Conservation (phyloP, 2,113 vertebrate genomes). For the Mesoclemmys tuberculata region DNA sequence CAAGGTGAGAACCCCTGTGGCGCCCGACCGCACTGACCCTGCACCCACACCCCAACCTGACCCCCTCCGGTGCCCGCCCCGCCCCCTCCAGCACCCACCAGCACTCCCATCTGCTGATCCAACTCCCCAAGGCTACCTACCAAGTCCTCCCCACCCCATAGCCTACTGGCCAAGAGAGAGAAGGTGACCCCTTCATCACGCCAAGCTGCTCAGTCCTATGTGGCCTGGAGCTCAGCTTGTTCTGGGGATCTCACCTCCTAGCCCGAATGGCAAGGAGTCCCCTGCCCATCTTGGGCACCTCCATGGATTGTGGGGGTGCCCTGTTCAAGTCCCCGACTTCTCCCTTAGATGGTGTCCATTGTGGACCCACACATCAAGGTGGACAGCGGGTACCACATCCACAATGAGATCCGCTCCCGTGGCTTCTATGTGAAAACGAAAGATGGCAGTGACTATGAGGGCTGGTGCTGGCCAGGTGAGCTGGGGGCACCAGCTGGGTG, state of each 20-base stretch:
- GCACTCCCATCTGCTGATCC: too few relatives aligned
- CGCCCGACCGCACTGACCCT: too few relatives aligned
- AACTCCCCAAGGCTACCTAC: slow-evolving; percentile 84
- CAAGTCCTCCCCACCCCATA: slow-evolving; percentile 85
- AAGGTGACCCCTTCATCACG: background rate
- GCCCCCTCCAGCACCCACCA: background rate
- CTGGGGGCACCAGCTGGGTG: too few relatives aligned
- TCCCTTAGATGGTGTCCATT: slow-evolving; percentile 89
- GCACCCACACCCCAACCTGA: too few relatives aligned
- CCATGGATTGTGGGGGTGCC: background rate
- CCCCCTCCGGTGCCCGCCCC: background rate
- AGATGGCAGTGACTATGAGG: slow-evolving; percentile 91
- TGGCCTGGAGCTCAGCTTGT: background rate
- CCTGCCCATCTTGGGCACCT: background rate
- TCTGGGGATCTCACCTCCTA: too few relatives aligned
- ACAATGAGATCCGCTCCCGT: slow-evolving; percentile 84
- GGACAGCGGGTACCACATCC: slow-evolving; percentile 87
- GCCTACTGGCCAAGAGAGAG: slow-evolving; percentile 80
- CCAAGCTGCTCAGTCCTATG: fast-evolving
- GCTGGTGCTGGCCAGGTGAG: slow-evolving; percentile 96
- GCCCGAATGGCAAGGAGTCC: background rate
- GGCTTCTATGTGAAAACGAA: slow-evolving; percentile 89
- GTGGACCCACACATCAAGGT: slow-evolving; percentile 96
- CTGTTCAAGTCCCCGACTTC: background rate
- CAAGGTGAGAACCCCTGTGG: slow-evolving; percentile 75